Conservation (phyloP, 2,888 invertebrate species). For the Lumbricus terrestris region DNA sequence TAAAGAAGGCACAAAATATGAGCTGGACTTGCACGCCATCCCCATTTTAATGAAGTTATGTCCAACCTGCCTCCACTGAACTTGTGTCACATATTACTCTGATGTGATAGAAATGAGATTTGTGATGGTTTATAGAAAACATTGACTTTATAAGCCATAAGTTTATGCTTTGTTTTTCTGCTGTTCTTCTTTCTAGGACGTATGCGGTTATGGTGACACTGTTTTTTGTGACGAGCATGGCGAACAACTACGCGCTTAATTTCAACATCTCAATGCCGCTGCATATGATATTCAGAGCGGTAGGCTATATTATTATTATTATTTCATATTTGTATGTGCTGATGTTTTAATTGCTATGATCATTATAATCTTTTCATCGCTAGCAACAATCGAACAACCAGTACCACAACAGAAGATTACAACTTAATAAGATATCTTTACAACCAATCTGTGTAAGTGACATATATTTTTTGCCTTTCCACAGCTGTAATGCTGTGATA, state of each 20-base stretch:
- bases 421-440: no score
- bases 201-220: slow-evolving; percentile 80
- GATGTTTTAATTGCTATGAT: background rate
- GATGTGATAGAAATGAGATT: no score
- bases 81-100: no score
- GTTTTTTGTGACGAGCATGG: slow-evolving; percentile 80
- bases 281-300: slow-evolving; percentile 96
- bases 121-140: no score
- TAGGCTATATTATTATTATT: slow-evolving; percentile 64
- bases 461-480: no score
- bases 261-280: slow-evolving; percentile 96
- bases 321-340: slow-evolving; percentile 9
- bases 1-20: no score
- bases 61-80: no score
- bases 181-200: slow-evolving; percentile 59
- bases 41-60: no score
- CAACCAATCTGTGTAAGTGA: no score
- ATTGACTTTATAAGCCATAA: background rate
- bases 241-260: slow-evolving; percentile 84
- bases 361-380: background rate
- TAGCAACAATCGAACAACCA: background rate
- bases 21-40: no score
- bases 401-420: background rate
- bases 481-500: no score
- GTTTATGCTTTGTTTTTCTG: background rate